Evolutionary conservation across 2,888 invertebrate genomes (phyloP).

Genomic region (Eupithecia dodoneata): DNA sequence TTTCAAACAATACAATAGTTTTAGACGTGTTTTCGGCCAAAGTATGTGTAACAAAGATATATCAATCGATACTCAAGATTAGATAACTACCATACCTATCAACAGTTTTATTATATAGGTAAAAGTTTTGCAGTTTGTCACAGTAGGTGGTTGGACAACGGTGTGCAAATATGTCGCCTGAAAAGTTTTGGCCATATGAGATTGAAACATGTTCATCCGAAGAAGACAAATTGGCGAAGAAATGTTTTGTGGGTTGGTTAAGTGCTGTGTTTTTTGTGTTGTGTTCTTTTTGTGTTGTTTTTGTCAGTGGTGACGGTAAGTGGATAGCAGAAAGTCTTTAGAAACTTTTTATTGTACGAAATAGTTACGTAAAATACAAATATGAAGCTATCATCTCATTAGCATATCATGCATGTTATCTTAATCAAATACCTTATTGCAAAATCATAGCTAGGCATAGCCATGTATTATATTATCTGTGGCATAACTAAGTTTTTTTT

Average conservation of each 20-base stretch:
- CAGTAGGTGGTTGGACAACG: slow-evolving; percentile 41
- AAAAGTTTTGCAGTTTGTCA: slow-evolving; percentile 50
- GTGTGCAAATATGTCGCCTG: slow-evolving; percentile 63
- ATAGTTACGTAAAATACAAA: neutral
- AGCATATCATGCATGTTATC: too few species aligned
- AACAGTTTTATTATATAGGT: slow-evolving; percentile 43
- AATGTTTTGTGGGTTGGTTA: slow-evolving; percentile 71
- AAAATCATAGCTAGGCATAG: too few species aligned
- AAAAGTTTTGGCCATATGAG: slow-evolving; percentile 67
- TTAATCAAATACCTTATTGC: too few species aligned
- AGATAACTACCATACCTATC: slow-evolving; percentile 50
- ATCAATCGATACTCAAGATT: slow-evolving; percentile 61
- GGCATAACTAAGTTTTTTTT: too few species aligned
- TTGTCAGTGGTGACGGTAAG: neutral
- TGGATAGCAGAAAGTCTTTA: neutral
- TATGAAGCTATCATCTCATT: too few species aligned
- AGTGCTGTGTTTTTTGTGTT: slow-evolving; percentile 43
- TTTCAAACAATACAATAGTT: neutral
- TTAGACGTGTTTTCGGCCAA: slow-evolving; percentile 4
- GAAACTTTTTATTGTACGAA: neutral
- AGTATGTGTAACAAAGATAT: slow-evolving; percentile 40
- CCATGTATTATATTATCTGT: too few species aligned
- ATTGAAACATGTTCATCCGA: slow-evolving; percentile 66
- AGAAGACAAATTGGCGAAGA: slow-evolving; percentile 72
- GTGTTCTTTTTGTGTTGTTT: slow-evolving; percentile 33